A percentile compares a stretch with the other conserved stretches of the same genome.
phyloP scores from a whole-genome alignment of 2,113 vertebrate genomes.

The Bucco capensis region DNA sequence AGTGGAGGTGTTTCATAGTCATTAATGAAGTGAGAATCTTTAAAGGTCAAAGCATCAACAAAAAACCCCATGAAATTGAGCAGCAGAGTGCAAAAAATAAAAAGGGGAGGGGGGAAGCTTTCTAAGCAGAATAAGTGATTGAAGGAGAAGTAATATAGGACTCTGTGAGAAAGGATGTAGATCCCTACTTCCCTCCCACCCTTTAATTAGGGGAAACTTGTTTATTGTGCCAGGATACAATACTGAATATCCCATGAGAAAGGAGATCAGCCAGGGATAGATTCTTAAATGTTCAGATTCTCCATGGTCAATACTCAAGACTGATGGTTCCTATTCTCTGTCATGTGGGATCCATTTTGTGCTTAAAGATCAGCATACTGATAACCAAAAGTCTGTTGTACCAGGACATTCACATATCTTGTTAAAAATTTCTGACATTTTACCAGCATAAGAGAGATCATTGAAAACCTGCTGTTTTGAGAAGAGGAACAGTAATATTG shows the following conservation, averaged over 20 bases:
- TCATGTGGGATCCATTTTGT: background rate
- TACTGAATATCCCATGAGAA: background rate
- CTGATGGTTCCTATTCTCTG: background rate
- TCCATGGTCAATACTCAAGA: background rate
- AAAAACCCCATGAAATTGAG: background rate
- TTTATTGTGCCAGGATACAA: background rate
- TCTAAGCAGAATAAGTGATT: background rate
- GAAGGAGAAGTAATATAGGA: background rate
- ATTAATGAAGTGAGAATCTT: background rate
- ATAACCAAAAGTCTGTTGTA: background rate
- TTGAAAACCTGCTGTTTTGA: background rate
- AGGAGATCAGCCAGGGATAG: background rate
- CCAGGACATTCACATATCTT: background rate
- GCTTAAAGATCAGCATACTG: background rate
- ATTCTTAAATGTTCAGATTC: constrained; percentile 11
- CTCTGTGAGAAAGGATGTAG: background rate
- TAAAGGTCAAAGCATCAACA: background rate
- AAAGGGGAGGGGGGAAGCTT: background rate
- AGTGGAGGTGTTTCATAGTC: background rate
- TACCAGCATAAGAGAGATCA: background rate
- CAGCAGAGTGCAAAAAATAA: too few relatives aligned
- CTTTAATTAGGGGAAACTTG: background rate
- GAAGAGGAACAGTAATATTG: background rate
- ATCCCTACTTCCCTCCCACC: background rate
- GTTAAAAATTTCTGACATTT: background rate